Base-by-base conservation (phyloP, 2,113 vertebrate species). In the Myotis yumanensis region DNA sequence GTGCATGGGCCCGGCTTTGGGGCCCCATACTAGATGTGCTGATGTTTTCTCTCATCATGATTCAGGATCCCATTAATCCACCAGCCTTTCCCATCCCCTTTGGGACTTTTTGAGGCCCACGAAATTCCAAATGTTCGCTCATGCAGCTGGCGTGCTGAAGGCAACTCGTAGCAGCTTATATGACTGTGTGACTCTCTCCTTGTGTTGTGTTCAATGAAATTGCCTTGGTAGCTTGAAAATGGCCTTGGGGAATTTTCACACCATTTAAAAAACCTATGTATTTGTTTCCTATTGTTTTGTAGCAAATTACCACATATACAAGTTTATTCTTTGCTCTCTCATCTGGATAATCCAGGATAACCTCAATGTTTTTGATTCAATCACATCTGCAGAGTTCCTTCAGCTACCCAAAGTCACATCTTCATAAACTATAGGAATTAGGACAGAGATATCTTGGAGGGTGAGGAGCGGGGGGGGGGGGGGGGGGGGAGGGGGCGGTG, bases 401-500 rank as follows among this genome's bases (percentile, higher is more conserved):
- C 86, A 35, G 35, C 11, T 15, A 18, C 23, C 0, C 17, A 69
- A 68, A 69, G 16, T 40, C 32, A 12, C 35, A 69, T 30, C 14
- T 59, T 71, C 16, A 59, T 6, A 28, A 23, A 22, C 54, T 91
- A 40, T 64, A 69, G 25, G 62, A 68, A 82, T 73, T 37, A 89
- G 73, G 37, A 85, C 2, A 20, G 25, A 32, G 8, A 32, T 15
- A 64, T n/a, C 23, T 82, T 80, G 62, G 20, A 8, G 28, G n/a
- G n/a, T n/a, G n/a, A n/a, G n/a, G n/a, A n/a, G n/a, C n/a, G n/a
- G n/a, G n/a, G n/a, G 7, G 23, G 3, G 23, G 0, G 23, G 10
- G 59, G 1, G 5, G 8, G 0, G 0, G 59, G 25, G 11, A 25
- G 22, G 54, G 9, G 20, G 54, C n/a, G n/a, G n/a, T n/a, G n/a